phyloP scores from a whole-genome alignment of 2,113 vertebrate species.

The Callochromis pleurospilus region DNA sequence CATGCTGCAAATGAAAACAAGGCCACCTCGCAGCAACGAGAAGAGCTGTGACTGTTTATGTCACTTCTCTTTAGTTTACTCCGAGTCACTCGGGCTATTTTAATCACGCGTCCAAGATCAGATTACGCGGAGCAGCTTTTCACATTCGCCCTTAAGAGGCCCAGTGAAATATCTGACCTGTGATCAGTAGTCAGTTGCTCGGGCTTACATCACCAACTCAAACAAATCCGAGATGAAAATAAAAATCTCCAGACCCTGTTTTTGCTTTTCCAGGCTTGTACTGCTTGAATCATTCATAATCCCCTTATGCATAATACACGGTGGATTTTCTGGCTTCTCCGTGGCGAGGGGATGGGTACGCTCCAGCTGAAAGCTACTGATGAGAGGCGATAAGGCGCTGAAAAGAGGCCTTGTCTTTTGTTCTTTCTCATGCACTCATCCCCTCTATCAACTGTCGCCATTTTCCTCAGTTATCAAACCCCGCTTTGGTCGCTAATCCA shows the following conservation, averaged over 20 bases:
- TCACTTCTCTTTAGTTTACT: conserved; percentile 2
- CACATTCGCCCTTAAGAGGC: background rate
- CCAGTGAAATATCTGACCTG: background rate
- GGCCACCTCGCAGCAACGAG: background rate
- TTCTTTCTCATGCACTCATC: background rate
- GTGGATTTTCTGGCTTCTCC: conserved; percentile 16
- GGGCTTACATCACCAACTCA: conserved; percentile 24
- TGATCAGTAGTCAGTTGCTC: background rate
- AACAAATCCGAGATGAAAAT: background rate
- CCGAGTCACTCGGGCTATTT: background rate
- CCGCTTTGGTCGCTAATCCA: background rate
- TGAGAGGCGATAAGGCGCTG: conserved; percentile 49
- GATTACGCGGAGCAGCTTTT: background rate
- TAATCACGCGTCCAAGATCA: conserved; percentile 11
- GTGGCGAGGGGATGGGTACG: background rate
- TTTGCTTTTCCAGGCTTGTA: background rate
- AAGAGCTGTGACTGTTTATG: conserved; percentile 4
- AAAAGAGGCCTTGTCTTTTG: conserved; percentile 38
- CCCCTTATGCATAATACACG: conserved; percentile 48
- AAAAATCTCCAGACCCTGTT: background rate
- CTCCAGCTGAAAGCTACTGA: conserved; percentile 30
- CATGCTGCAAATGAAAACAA: background rate
- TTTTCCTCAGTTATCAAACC: conserved; percentile 4
- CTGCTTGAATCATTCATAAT: conserved; percentile 50
- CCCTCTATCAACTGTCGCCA: background rate